Evolutionary conservation across 2,888 invertebrate species (phyloP).

Genomic region (Mantis religiosa): DNA sequence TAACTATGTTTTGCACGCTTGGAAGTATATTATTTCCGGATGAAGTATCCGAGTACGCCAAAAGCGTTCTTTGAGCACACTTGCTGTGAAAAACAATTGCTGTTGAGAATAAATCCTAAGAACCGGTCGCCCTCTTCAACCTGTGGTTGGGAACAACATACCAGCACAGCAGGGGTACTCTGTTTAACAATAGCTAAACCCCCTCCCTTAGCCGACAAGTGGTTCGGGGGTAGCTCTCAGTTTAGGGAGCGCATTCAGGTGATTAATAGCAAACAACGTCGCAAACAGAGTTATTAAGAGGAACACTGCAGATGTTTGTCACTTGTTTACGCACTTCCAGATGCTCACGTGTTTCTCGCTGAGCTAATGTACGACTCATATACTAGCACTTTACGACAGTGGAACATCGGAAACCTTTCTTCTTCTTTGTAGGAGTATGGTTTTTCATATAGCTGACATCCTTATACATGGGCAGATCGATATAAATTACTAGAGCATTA

Average conservation of each 20-base stretch:
- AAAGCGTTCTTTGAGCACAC: background rate
- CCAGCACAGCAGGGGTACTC: conserved; percentile 2
- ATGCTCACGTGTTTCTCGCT: background rate
- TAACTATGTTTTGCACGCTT: no score
- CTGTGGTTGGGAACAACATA: background rate
- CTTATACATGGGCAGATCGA: no score
- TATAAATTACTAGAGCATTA: no score
- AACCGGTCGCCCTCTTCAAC: background rate
- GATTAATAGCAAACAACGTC: background rate
- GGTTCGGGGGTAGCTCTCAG: background rate
- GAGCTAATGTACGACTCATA: background rate
- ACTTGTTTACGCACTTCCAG: background rate
- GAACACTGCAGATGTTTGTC: background rate
- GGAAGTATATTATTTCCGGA: no score
- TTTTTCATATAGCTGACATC: no score
- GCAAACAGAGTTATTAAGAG: background rate
- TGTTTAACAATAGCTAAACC: background rate
- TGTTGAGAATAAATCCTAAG: background rate
- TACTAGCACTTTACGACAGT: background rate
- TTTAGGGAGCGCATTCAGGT: background rate
- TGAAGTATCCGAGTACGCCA: background rate
- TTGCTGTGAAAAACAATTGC: background rate
- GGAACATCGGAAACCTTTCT: background rate
- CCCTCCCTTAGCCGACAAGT: background rate
- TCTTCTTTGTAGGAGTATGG: no score